Base-by-base conservation (phyloP, 2,888 invertebrate genomes). In the Biston stratarius region DNA sequence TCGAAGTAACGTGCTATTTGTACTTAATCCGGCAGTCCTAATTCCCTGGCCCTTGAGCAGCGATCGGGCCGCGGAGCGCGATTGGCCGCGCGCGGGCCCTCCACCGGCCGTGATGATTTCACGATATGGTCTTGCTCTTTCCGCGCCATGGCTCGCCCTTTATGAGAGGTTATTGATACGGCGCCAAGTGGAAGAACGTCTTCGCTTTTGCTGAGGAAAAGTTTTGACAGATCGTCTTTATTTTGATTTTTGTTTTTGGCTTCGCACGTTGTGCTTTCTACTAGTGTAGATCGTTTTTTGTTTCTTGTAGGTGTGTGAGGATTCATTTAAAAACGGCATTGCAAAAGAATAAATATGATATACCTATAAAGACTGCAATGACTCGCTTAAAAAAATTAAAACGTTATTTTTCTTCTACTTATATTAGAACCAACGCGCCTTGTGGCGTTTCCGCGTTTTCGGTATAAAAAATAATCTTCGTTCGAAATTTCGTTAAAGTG, bases 151-250 rank as follows among this genome's bases (percentile, higher is more conserved):
- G 79, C 76, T 79, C 81, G 78, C 82, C 76, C 79, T 82, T 77
- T 68, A 67, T 84, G 85, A 77, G 86, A 75, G 86, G 87, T 83
- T 86, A 88, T 89, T 89, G 90, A 91, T 91, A 91, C 83, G 85
- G 83, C 63, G 68, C 76, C 75, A 76, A 88, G 86, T 83, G 84
- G 85, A 77, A 79, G 77, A 83, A 83, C 58, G 85, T 85, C 87
- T 87, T 85, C 33, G 66, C 33, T 44, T 61, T 52, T 36, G 60
- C 55, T 38, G 36, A 36, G 48, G 7, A 47, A 55, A 45, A 47
- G 14, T 42, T 40, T 11, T 42, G 24, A 42, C 40, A 24, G 55
- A 44, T 55, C 55, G 24, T 3, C 24, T 24, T 24, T 24, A 2
- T 24, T 24, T 24, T 24, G 55, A n/a, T 24, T 40, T 55, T 55